Conservation (phyloP, 2,113 vertebrate species). For the Genyomyrus donnyi region DNA sequence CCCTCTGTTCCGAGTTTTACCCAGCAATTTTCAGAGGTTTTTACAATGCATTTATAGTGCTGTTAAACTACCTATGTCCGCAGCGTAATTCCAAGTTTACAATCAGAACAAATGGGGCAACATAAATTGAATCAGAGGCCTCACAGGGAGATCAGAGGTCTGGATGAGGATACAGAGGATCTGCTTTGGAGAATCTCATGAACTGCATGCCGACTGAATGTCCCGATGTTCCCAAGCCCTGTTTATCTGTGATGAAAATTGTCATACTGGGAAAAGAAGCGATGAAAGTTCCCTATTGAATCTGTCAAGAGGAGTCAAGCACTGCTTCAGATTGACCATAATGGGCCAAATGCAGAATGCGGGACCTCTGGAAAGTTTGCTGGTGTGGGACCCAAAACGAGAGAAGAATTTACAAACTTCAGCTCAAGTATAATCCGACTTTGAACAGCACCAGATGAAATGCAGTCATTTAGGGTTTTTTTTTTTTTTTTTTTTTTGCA, state of each 20-base stretch:
- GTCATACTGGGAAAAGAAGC: neutral
- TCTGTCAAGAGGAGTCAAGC: neutral
- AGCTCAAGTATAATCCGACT: conserved; percentile 25
- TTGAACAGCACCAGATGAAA: conserved; percentile 48
- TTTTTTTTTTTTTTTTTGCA: conserved; percentile 18
- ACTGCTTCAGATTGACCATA: neutral
- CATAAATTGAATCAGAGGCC: neutral
- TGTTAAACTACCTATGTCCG: neutral
- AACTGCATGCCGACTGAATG: neutral
- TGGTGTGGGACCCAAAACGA: conserved; percentile 25
- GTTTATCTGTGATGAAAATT: neutral
- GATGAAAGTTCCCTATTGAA: neutral
- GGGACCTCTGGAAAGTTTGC: conserved; percentile 13
- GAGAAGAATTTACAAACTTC: conserved; percentile 34
- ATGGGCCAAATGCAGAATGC: neutral
- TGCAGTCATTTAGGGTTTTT: conserved; percentile 46
- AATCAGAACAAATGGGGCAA: neutral
- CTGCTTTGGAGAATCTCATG: neutral
- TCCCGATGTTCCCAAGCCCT: neutral
- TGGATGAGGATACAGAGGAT: neutral
- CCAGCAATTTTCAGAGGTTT: neutral
- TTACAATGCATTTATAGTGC: neutral
- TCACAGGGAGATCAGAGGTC: neutral
- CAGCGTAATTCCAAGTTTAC: neutral
- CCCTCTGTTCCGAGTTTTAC: neutral